A percentile compares a stretch with the other conserved stretches of the same genome.
Evolutionary conservation across 2,888 invertebrate genomes (phyloP).

Genomic region (Spilosoma lubricipeda): DNA sequence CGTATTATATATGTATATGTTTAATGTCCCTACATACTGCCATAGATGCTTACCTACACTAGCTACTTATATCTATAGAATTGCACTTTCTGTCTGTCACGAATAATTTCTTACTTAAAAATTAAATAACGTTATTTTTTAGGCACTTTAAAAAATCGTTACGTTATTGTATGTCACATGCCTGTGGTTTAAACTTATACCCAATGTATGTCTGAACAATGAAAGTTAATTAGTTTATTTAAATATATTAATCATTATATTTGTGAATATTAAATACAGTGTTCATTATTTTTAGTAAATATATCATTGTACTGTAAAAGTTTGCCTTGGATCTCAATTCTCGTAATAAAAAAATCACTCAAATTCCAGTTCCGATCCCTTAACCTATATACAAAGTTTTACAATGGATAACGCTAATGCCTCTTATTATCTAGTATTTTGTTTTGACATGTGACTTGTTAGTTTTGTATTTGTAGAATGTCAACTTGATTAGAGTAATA

Average conservation of each 20-base stretch:
- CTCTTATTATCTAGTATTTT: too few species aligned
- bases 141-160: not conserved
- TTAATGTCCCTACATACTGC: constrained; percentile 52
- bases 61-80: constrained; percentile 44
- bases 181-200: not conserved
- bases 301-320: constrained; percentile 37
- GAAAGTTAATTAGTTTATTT: constrained; percentile 40
- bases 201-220: constrained; percentile 2
- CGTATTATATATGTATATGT: constrained; percentile 50
- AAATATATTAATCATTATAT: constrained; percentile 28
- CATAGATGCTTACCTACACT: constrained; percentile 41
- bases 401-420: too few species aligned
- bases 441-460: too few species aligned
- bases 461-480: too few species aligned
- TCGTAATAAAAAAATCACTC: too few species aligned
- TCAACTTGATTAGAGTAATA: too few species aligned
- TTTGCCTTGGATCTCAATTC: constrained; percentile 14
- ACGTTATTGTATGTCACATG: not conserved
- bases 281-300: constrained; percentile 34
- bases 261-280: constrained; percentile 36
- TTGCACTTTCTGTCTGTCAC: constrained; percentile 43
- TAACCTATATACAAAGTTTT: too few species aligned
- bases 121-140: not conserved
- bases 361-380: too few species aligned
- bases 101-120: not conserved